Conservation (phyloP, 2,797 vertebrate species). For the Decapterus maruadsi region DNA sequence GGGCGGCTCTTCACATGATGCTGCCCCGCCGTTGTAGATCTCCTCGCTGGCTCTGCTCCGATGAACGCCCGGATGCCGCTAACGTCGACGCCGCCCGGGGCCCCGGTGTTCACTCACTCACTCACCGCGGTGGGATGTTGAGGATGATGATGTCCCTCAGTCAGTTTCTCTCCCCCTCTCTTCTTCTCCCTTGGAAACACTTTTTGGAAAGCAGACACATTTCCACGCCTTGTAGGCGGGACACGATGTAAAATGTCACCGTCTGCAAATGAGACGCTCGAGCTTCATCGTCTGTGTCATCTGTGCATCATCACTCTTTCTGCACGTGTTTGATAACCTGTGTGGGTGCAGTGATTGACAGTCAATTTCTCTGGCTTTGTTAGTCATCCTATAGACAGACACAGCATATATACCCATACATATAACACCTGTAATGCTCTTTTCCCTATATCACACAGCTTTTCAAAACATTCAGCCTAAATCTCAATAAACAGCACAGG, state of each 20-base stretch:
- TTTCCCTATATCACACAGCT: background rate
- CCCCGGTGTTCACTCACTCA: slow-evolving; percentile 55
- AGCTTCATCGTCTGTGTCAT: slow-evolving; percentile 18
- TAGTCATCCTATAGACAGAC: background rate
- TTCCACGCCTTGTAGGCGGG: slow-evolving; percentile 83
- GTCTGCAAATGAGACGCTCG: slow-evolving; percentile 54
- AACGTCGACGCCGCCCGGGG: slow-evolving; percentile 25
- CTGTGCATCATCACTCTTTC: background rate
- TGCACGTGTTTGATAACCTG: background rate
- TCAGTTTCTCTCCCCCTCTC: slow-evolving; percentile 11
- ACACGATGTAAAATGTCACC: slow-evolving; percentile 61
- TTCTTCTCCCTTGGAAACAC: slow-evolving; percentile 31
- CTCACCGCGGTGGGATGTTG: slow-evolving; percentile 53
- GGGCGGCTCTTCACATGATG: slow-evolving; percentile 31
- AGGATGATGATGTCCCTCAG: background rate
- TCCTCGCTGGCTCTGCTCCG: background rate
- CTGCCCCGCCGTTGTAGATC: background rate
- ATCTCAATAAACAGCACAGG: too few species aligned
- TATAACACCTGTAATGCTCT: background rate
- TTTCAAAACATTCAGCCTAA: too few species aligned
- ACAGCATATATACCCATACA: background rate
- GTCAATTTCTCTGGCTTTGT: background rate
- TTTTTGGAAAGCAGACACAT: slow-evolving; percentile 64
- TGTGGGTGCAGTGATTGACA: background rate
- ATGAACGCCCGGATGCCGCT: background rate